Evolutionary conservation across 1,140 invertebrate species (phyloP).

Genomic region (Plutomurus gul): DNA sequence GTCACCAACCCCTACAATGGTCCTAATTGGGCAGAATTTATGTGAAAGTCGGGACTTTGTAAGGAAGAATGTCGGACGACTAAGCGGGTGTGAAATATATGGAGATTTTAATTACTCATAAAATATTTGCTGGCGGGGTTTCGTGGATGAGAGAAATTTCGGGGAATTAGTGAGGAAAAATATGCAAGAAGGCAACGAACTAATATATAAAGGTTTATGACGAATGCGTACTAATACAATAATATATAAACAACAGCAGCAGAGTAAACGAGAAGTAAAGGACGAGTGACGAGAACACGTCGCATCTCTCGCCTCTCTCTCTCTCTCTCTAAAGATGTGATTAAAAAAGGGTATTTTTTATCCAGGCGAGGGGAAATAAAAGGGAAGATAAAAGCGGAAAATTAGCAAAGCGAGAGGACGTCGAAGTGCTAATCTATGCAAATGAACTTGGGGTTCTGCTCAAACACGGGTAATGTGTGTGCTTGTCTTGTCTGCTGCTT

Average conservation of each 20-base stretch:
- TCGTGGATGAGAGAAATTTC: slow-evolving; percentile 19
- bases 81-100: slow-evolving; percentile 51
- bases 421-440: slow-evolving; percentile 54
- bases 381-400: slow-evolving; percentile 52
- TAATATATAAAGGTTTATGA: no score
- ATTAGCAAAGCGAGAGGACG: slow-evolving; percentile 52
- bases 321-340: slow-evolving; percentile 12
- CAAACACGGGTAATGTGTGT: slow-evolving; percentile 21
- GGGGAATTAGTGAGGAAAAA: slow-evolving; percentile 23
- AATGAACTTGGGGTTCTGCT: slow-evolving; percentile 44
- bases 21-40: slow-evolving; percentile 44
- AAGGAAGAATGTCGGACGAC: neutral
- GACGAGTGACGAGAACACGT: neutral
- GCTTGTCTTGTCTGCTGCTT: neutral
- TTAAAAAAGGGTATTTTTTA: slow-evolving; percentile 42
- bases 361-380: slow-evolving; percentile 6
- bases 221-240: no score
- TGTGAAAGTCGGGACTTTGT: slow-evolving; percentile 6
- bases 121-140: slow-evolving; percentile 43
- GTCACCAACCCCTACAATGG: slow-evolving; percentile 37
- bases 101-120: slow-evolving; percentile 54
- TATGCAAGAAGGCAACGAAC: neutral
- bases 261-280: slow-evolving; percentile 12
- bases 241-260: neutral
- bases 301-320: slow-evolving; percentile 1